Evolutionary conservation across 2,888 invertebrate species (phyloP).

Genomic region (Tenthredo notha): DNA sequence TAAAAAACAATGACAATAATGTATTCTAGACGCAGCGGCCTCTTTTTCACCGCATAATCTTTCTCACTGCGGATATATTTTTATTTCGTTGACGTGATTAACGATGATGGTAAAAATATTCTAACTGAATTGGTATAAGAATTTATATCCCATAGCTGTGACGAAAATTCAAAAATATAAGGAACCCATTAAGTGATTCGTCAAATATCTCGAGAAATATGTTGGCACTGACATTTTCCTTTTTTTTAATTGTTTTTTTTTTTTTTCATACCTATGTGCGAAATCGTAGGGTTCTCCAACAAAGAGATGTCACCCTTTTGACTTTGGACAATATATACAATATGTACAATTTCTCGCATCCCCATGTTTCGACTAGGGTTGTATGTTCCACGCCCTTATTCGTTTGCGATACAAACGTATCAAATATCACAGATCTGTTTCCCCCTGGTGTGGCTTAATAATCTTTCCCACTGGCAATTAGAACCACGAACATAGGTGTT

Average conservation of each 20-base stretch:
- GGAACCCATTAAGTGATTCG: background rate
- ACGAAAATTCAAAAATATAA: background rate
- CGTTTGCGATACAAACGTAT: slow-evolving; percentile 27
- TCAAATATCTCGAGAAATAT: background rate
- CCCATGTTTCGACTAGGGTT: background rate
- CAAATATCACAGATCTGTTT: slow-evolving; percentile 14
- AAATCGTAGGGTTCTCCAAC: background rate
- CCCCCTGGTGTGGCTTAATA: slow-evolving; percentile 14
- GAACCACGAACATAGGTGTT: slow-evolving; percentile 27
- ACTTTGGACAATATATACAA: background rate
- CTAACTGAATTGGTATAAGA: background rate
- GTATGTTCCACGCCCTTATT: background rate
- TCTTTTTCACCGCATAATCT: slow-evolving; percentile 67
- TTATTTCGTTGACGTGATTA: slow-evolving; percentile 71
- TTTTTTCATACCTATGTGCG: background rate
- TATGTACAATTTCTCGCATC: background rate
- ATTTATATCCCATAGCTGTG: background rate
- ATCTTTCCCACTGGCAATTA: slow-evolving; percentile 13
- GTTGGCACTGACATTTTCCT: background rate
- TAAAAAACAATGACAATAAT: slow-evolving; percentile 65
- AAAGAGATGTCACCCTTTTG: background rate
- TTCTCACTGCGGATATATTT: slow-evolving; percentile 60
- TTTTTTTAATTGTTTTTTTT: background rate
- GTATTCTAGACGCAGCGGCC: slow-evolving; percentile 61
- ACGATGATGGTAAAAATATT: slow-evolving; percentile 58